Conservation (phyloP, 2,113 vertebrate species). For the Muntiacus muntjak region DNA sequence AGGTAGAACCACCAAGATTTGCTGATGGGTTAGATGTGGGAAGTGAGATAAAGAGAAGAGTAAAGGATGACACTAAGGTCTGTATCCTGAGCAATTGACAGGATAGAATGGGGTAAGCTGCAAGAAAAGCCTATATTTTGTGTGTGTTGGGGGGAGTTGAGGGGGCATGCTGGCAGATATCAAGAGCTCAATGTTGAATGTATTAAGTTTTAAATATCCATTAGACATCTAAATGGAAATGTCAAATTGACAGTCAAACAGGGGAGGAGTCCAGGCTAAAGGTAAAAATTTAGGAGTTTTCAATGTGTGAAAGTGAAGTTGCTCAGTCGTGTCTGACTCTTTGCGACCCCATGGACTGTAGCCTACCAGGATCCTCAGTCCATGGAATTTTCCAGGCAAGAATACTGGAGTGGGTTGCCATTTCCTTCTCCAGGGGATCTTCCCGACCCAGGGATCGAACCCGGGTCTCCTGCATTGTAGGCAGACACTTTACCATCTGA, state of each 20-base stretch:
- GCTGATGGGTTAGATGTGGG: background rate
- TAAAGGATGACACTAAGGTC: background rate
- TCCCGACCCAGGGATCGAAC: too few species aligned
- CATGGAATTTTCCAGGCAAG: too few species aligned
- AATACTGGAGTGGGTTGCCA: too few species aligned
- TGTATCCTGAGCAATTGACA: background rate
- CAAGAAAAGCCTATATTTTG: background rate
- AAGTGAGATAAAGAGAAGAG: background rate
- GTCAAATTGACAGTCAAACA: background rate
- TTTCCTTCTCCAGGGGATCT: too few species aligned
- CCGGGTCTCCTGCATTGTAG: too few species aligned
- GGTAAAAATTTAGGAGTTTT: background rate
- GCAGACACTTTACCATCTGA: too few species aligned
- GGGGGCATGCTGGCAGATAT: background rate
- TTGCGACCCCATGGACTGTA: too few species aligned
- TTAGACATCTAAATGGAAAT: background rate
- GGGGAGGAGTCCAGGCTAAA: background rate
- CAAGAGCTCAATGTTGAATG: background rate
- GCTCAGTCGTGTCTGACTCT: too few species aligned
- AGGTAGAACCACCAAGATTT: background rate
- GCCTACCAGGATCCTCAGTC: too few species aligned
- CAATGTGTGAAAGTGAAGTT: too few species aligned
- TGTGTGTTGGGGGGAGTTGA: rapidly evolving
- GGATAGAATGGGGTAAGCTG: background rate
- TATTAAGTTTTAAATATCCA: background rate